Base-by-base conservation (phyloP, 2,888 invertebrate species). In the Noctua comes region DNA sequence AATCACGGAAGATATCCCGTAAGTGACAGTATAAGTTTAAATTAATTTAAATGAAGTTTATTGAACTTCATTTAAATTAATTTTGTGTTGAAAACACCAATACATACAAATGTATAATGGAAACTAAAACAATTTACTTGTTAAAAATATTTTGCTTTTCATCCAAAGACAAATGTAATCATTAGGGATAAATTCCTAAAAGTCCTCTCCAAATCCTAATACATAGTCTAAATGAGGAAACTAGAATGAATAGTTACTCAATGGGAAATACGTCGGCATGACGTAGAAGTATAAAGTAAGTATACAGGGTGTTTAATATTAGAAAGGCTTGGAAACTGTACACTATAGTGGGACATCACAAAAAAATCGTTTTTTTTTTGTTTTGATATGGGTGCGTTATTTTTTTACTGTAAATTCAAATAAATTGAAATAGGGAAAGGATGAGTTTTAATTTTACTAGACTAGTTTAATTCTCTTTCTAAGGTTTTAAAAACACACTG, bases 241-340 rank as follows among this genome's bases (percentile, higher is more conserved):
- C 59, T 64, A 64, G 27, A 62, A 51, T 51, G 0, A 51, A 59
- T 46, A 43, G 24, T 66, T 68, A 46, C 68, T 31, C 68, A 36
- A 31, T 36, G 76, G 75, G 70, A 80, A 80, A 36, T 68, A 70
- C 70, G 68, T 57, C 16, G 2, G 7, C 10, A 77, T 64, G 62
- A 31, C 62, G 31, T 31, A 18, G 36, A 48, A 59, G 57, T 21
- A 24, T 0, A 24, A 48, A 18, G 24, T 54, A 2, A 24, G 54
- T 27, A 10, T 31, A 31, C 16, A 31, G 16, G 11, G 16, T 57
- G 13, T 46, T n/a, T 24, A 24, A 7, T 65, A 13, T 40, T n/a
- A 65, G 16, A n/a, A 65, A 65, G 21, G 1, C 10, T 31, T 62
- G 18, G 18, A 18, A 64, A 64, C 36, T 31, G 13, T 36, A 62